A percentile compares a stretch with the other conserved stretches of the same genome.
phyloP scores from a whole-genome alignment of 2,113 vertebrate genomes.

The Cyanistes caeruleus region DNA sequence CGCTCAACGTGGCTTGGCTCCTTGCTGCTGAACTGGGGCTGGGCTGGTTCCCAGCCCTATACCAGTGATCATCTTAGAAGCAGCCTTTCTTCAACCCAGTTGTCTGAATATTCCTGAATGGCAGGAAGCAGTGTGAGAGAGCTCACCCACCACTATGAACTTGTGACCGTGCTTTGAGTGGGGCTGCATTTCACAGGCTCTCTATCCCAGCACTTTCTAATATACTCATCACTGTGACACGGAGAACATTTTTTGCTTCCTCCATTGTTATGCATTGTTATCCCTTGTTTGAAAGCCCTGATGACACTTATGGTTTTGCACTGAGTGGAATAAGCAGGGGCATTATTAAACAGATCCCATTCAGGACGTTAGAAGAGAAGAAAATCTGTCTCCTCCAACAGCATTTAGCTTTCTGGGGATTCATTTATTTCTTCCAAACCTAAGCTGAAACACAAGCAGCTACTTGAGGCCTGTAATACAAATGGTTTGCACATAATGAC shows the following conservation, averaged over 20 bases:
- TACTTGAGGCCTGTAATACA: not conserved
- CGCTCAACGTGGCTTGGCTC: fast-evolving
- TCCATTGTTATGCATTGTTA: not conserved
- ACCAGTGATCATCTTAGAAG: not conserved
- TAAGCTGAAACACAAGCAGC: not conserved
- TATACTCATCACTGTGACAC: not conserved
- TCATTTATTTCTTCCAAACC: not conserved
- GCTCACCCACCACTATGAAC: not conserved
- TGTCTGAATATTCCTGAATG: not conserved
- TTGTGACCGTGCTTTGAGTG: not conserved
- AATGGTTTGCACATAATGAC: not conserved
- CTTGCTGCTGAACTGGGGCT: not conserved
- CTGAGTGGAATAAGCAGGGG: not conserved
- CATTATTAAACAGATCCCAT: not conserved
- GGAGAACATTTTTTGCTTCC: not conserved
- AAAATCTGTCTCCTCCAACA: not conserved
- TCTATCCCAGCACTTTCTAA: not conserved
- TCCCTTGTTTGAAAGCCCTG: not conserved
- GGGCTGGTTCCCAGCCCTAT: not conserved
- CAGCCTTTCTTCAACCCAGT: not conserved
- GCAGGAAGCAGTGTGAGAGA: not conserved
- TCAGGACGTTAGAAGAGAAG: not conserved
- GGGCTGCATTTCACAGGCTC: not conserved
- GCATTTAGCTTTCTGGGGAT: not conserved
- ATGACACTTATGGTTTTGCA: not conserved